Evolutionary conservation across 2,797 vertebrate genomes (phyloP).

Genomic region (Enteromius paludinosus): DNA sequence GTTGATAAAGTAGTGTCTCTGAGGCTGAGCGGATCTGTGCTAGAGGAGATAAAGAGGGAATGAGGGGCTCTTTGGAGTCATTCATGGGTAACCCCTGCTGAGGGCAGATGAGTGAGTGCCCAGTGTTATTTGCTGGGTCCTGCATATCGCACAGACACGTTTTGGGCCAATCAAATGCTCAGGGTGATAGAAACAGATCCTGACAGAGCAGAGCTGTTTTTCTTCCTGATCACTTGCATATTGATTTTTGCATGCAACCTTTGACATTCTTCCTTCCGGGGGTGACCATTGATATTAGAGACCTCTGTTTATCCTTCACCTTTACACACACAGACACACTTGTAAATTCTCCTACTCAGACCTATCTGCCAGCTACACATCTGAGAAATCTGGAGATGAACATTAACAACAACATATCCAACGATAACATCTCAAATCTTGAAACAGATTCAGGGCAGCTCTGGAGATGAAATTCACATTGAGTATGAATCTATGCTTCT

Average conservation of each 20-base stretch:
- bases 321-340: neutral
- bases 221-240: conserved; percentile 26
- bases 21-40: conserved; percentile 16
- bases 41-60: conserved; percentile 54
- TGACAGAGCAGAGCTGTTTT: conserved; percentile 40
- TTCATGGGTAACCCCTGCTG: conserved; percentile 52
- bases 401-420: neutral
- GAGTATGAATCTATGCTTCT: neutral
- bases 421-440: neutral
- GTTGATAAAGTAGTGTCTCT: conserved; percentile 25
- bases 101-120: conserved; percentile 32
- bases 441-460: neutral
- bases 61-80: conserved; percentile 45
- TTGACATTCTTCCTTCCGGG: neutral
- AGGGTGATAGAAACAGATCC: conserved; percentile 27
- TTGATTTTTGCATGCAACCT: conserved; percentile 24
- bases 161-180: conserved; percentile 25
- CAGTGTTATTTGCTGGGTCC: conserved; percentile 13
- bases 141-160: conserved; percentile 6
- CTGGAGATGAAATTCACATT: neutral
- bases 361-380: neutral
- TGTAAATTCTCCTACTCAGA: neutral
- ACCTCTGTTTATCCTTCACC: neutral
- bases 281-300: neutral
- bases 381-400: neutral